phyloP scores from a whole-genome alignment of 2,888 invertebrate species.

The Opisthograptis luteolata region DNA sequence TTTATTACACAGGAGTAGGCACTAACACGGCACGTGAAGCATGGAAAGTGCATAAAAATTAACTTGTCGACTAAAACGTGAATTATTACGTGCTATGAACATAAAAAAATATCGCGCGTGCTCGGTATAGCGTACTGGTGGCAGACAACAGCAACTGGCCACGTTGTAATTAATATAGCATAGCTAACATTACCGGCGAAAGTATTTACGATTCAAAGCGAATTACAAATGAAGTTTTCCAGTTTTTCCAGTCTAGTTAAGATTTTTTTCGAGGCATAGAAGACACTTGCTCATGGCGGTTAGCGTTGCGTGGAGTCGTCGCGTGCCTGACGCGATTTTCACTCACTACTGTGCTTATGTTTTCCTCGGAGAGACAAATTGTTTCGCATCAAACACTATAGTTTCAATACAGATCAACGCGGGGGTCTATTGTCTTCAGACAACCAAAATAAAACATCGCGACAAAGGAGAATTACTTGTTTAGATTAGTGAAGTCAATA shows the following conservation, averaged over 20 bases:
- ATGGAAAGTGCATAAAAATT: conserved; percentile 32
- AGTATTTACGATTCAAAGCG: conserved; percentile 70
- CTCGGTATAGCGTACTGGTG: conserved; percentile 30
- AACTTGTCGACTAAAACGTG: conserved; percentile 21
- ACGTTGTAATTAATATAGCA: conserved; percentile 63
- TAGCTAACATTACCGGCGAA: conserved; percentile 66
- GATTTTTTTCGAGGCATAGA: conserved; percentile 58
- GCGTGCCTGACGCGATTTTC: conserved; percentile 70
- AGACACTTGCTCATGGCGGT: conserved; percentile 67
- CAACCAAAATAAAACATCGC: no score
- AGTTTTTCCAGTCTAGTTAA: conserved; percentile 69
- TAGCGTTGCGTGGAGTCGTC: conserved; percentile 68
- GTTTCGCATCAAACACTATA: conserved; percentile 8
- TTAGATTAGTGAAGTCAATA: no score
- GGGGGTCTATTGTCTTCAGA: not conserved
- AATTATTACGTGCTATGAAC: conserved; percentile 30
- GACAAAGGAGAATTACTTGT: no score
- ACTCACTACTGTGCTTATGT: conserved; percentile 47
- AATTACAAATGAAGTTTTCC: conserved; percentile 65
- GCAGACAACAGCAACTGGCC: conserved; percentile 45
- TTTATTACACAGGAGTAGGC: conserved; percentile 10
- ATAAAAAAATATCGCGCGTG: conserved; percentile 43
- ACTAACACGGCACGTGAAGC: conserved; percentile 19
- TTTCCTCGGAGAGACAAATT: conserved; percentile 37
- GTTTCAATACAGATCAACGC: conserved; percentile 1